Evolutionary conservation across 2,888 invertebrate genomes (phyloP).

Genomic region (Apocheima hispidaria): DNA sequence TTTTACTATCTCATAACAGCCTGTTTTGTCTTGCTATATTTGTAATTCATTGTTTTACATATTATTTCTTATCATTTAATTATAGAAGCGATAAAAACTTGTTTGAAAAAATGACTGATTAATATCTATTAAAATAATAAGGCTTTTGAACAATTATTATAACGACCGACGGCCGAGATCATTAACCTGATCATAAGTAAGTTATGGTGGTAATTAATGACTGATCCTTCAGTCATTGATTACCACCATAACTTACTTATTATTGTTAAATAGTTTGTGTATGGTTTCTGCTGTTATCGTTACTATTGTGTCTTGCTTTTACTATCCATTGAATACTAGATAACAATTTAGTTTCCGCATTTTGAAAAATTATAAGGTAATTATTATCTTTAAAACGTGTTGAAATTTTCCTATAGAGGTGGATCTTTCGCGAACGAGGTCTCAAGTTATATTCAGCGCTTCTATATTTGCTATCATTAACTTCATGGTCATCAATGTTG

Average conservation of each 20-base stretch:
- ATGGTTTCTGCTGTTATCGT: not conserved
- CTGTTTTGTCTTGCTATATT: not conserved
- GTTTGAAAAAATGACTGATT: slow-evolving; percentile 1
- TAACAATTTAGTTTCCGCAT: too few relatives aligned
- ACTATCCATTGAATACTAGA: too few relatives aligned
- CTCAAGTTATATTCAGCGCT: not conserved
- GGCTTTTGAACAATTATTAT: not conserved
- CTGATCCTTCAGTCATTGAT: slow-evolving; percentile 10
- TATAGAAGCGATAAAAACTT: slow-evolving; percentile 1
- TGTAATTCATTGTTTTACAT: not conserved
- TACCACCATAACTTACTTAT: not conserved
- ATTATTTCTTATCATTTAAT: not conserved
- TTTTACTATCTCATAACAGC: not conserved
- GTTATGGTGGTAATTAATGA: too few relatives aligned
- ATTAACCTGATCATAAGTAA: slow-evolving; percentile 14
- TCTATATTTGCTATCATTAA: too few relatives aligned
- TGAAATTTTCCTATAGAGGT: not conserved
- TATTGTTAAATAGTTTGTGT: slow-evolving; percentile 1
- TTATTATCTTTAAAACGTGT: not conserved
- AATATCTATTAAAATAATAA: slow-evolving; percentile 1
- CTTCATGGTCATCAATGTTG: not conserved
- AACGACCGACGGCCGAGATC: slow-evolving; percentile 5
- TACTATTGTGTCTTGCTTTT: not conserved
- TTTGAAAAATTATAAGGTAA: too few relatives aligned
- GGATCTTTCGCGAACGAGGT: not conserved